These are phyloP conservation scores for Baryphthengus martii DNA, from an alignment of 2,113 vertebrate genomes.

Conservation along the genomic window DNA sequence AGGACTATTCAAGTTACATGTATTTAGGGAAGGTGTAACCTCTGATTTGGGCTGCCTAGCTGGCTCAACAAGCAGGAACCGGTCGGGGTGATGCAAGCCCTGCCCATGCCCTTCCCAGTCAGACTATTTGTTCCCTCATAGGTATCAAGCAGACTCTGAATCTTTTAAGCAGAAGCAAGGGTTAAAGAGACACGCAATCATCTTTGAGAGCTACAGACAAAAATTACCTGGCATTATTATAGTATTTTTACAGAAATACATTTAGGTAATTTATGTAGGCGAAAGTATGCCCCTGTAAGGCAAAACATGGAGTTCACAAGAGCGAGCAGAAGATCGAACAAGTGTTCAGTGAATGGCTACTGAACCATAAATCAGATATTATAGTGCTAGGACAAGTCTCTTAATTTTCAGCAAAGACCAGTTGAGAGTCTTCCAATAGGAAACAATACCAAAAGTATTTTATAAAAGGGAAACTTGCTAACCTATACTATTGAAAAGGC, in stretches of 20 bases:
- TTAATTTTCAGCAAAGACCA: background rate
- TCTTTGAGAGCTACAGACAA: background rate
- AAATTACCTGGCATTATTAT: background rate
- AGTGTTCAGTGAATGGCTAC: fast-evolving
- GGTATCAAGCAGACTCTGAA: background rate
- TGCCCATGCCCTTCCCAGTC: constrained; percentile 44
- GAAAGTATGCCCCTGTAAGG: background rate
- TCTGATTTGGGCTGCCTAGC: constrained; percentile 48
- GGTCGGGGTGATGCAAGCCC: constrained; percentile 47
- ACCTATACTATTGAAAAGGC: background rate
- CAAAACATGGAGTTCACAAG: background rate
- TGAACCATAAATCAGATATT: background rate
- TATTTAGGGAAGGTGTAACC: constrained; percentile 55
- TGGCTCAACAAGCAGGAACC: constrained; percentile 46
- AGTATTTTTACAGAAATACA: background rate
- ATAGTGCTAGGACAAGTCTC: background rate
- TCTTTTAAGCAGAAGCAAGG: background rate
- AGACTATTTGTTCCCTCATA: constrained; percentile 44
- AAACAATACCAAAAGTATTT: background rate
- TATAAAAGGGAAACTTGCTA: background rate
- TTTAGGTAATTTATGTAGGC: background rate
- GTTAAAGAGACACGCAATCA: background rate
- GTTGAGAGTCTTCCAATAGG: background rate
- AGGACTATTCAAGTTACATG: constrained; percentile 39
- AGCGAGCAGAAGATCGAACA: background rate